A percentile compares a stretch with the other conserved stretches of the same genome.
Evolutionary conservation across 2,888 invertebrate species (phyloP).

Genomic region (Carpatolechia fugitivella): DNA sequence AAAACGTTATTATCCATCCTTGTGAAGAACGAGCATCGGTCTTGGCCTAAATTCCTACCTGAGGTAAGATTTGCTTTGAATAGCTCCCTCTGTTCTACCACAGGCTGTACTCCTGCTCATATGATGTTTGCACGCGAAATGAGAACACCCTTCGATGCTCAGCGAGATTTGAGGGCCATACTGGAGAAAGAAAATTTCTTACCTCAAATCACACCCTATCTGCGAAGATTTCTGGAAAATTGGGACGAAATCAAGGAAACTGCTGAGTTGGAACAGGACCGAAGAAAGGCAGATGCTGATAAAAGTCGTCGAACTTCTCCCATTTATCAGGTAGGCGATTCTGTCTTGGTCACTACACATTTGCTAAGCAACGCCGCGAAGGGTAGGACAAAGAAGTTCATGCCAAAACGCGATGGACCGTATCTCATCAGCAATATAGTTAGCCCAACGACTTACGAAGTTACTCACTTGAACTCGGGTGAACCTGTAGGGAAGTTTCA

Average conservation of each 20-base stretch:
- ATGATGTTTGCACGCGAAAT: too few species aligned
- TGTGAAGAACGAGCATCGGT: conserved; percentile 24
- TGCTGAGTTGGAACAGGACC: conserved; percentile 6
- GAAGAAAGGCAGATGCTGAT: conserved; percentile 5
- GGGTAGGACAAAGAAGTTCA: conserved; percentile 6
- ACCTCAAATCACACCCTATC: conserved; percentile 8
- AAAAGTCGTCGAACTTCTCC: neutral
- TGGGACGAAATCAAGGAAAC: conserved; percentile 7
- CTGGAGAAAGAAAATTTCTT: conserved; percentile 8
- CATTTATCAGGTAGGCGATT: conserved; percentile 10
- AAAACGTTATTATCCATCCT: conserved; percentile 31
- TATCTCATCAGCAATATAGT: neutral
- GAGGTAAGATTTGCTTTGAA: conserved; percentile 24
- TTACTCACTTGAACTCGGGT: too few species aligned
- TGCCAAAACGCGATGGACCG: neutral
- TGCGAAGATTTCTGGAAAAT: neutral
- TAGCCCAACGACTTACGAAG: neutral
- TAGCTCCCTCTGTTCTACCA: conserved; percentile 16
- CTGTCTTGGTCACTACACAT: conserved; percentile 15
- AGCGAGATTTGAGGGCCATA: conserved; percentile 7
- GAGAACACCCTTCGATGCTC: conserved; percentile 15
- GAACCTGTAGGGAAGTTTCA: too few species aligned
- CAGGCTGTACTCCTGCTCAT: conserved; percentile 27
- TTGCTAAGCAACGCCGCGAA: neutral
- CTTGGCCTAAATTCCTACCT: conserved; percentile 27